Evolutionary conservation across 2,888 invertebrate species (phyloP).

Genomic region (Archaeoteleia sp.): DNA sequence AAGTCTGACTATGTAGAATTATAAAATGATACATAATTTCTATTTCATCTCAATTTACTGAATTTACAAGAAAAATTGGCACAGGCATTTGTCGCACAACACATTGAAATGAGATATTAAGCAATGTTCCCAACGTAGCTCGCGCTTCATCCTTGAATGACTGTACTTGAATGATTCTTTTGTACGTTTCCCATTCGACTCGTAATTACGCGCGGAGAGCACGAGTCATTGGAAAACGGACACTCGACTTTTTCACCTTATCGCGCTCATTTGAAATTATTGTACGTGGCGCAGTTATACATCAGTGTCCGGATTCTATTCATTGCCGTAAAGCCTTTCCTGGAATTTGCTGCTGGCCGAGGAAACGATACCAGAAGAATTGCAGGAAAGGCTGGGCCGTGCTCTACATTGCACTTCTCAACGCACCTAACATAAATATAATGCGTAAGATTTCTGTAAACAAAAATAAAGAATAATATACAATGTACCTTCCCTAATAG

Average conservation of each 20-base stretch:
- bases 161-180: conserved; percentile 22
- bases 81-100: conserved; percentile 5
- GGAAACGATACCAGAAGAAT: no score
- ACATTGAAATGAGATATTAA: conserved; percentile 33
- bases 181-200: conserved; percentile 35
- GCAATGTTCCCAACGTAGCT: conserved; percentile 22
- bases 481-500: no score
- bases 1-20: no score
- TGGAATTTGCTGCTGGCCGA: no score
- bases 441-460: no score
- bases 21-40: no score
- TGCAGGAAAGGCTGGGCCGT: no score
- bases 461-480: no score
- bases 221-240: conserved; percentile 35
- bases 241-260: conserved; percentile 22
- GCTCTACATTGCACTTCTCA: no score
- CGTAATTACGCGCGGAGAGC: conserved; percentile 28
- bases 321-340: no score
- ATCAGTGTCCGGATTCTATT: conserved; percentile 1
- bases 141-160: conserved; percentile 17
- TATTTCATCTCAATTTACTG: no score
- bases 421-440: no score
- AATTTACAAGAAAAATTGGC: conserved; percentile 12
- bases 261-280: conserved; percentile 10
- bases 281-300: background rate